phyloP scores from a whole-genome alignment of 2,113 vertebrate species.

The Falco punctatus region DNA sequence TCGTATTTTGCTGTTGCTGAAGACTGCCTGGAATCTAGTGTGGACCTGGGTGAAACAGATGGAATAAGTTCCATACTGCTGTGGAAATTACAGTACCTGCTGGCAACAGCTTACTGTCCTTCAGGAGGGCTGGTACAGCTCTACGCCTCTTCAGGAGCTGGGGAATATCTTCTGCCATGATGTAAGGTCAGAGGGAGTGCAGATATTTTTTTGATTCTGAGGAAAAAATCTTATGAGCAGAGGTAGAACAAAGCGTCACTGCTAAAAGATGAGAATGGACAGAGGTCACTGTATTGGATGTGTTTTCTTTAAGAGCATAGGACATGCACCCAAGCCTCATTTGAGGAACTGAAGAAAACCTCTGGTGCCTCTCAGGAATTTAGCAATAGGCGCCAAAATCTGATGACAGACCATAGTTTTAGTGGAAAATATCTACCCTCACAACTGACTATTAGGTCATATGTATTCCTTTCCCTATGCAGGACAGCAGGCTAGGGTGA shows the following conservation, averaged over 20 bases:
- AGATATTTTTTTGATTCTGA: background rate
- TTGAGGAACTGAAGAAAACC: background rate
- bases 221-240: background rate
- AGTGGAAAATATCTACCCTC: background rate
- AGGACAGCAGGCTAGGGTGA: background rate
- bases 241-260: background rate
- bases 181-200: background rate
- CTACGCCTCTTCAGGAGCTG: background rate
- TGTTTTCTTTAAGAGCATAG: background rate
- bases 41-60: background rate
- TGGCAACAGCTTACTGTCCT: background rate
- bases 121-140: background rate
- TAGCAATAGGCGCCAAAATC: background rate
- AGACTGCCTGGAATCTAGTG: background rate
- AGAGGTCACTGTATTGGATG: background rate
- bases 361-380: background rate
- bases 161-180: background rate
- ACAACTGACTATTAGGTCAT: background rate
- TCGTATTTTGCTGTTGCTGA: background rate
- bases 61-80: background rate
- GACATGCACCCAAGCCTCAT: background rate
- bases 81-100: background rate
- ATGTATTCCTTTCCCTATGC: background rate
- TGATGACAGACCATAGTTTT: background rate
- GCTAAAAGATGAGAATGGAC: background rate